Conservation (phyloP, 2,113 vertebrate genomes). For the Mirza zaza region DNA sequence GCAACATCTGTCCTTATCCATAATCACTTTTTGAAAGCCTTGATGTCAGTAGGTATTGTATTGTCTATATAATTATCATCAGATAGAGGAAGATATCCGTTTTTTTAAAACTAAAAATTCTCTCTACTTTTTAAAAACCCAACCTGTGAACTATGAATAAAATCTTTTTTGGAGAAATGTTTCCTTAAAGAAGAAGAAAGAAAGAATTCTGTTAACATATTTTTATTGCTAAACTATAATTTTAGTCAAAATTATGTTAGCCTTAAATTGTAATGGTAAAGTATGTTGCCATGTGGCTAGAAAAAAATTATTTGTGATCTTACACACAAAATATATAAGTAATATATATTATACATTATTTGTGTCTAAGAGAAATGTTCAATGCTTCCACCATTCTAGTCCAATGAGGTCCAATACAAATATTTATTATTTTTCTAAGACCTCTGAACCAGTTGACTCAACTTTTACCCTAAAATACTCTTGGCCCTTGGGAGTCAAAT, state of each 20-base stretch:
- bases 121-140: background rate
- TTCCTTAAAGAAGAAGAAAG: background rate
- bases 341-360: background rate
- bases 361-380: background rate
- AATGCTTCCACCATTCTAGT: background rate
- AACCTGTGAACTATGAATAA: constrained; percentile 58
- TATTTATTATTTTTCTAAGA: constrained; percentile 1
- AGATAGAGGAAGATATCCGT: background rate
- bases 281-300: background rate
- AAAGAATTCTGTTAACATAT: background rate
- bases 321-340: background rate
- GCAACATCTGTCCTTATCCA: constrained; percentile 45
- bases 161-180: background rate
- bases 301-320: background rate
- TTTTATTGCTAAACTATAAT: background rate
- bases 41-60: background rate
- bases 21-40: constrained; percentile 34
- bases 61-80: background rate
- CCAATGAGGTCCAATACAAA: background rate
- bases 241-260: constrained; percentile 15
- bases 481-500: background rate
- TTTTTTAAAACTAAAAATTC: constrained; percentile 6
- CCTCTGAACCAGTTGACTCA: background rate
- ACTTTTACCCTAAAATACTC: background rate
- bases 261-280: background rate